Evolutionary conservation across 2,113 vertebrate species (phyloP).

Genomic region (Rattus norvegicus): GRCr8 NC_086027.1:40731501-40732000

Average conservation of each 20-base stretch:
- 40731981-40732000: not conserved
- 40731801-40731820: not conserved
- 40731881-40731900: not conserved
- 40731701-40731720: not conserved
- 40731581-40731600: not conserved
- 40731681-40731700: not conserved
- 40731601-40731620: too few relatives aligned
- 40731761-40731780: not conserved
- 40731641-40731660: not conserved
- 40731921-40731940: not conserved
- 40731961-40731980: too few relatives aligned
- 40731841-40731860: not conserved
- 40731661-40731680: not conserved
- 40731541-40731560: not conserved
- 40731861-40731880: too few relatives aligned
- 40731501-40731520: not conserved
- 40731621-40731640: not conserved
- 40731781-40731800: not conserved
- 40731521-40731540: not conserved
- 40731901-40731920: not conserved
- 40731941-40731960: not conserved
- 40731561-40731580: not conserved
- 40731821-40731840: not conserved
- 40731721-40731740: not conserved
- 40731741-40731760: not conserved